Percentiles rank a stretch among this genome's conserved stretches.
Conservation (phyloP, 2,113 vertebrate genomes). For the Litocranius walleri region DNA sequence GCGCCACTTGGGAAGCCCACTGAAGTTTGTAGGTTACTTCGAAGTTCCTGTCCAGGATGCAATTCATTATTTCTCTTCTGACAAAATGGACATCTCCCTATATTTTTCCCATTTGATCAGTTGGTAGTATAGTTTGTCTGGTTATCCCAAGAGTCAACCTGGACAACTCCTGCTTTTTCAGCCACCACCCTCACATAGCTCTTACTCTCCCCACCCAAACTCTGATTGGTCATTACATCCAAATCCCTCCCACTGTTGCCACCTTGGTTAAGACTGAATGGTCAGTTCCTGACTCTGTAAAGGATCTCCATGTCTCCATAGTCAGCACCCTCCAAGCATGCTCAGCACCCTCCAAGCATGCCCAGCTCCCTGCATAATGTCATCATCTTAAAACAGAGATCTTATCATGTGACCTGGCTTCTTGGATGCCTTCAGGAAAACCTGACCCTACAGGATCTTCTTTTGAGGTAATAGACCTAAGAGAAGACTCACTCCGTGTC, state of each 20-base stretch:
- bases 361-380: background rate
- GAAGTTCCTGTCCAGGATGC: background rate
- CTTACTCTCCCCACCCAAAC: background rate
- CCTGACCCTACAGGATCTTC: background rate
- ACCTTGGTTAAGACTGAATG: background rate
- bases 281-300: background rate
- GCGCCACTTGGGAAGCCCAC: background rate
- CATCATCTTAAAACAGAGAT: background rate
- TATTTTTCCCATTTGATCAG: background rate
- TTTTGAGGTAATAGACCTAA: background rate
- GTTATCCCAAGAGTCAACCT: background rate
- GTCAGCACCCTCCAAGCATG: background rate
- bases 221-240: background rate
- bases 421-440: background rate
- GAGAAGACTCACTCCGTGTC: background rate
- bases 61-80: background rate
- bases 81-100: background rate
- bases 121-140: background rate
- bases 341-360: background rate
- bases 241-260: background rate
- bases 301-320: background rate
- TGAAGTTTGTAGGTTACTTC: background rate
- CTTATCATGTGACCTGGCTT: background rate
- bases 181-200: background rate
- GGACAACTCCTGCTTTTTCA: background rate